These are phyloP conservation scores for Rhea americana DNA, from an alignment of 2,113 vertebrate species.

Conservation along the genomic window DNA sequence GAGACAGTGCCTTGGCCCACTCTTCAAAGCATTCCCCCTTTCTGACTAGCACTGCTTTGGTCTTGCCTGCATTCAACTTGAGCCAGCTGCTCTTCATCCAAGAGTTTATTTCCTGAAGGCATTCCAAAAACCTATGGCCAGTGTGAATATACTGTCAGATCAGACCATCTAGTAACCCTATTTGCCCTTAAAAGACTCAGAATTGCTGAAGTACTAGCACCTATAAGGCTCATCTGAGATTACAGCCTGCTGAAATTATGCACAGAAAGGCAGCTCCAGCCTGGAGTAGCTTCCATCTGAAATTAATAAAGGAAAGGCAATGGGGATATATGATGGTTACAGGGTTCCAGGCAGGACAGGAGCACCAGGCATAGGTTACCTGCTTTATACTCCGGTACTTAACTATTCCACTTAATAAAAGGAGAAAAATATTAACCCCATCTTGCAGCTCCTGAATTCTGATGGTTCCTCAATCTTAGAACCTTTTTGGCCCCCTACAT, in stretches of 20 bases:
- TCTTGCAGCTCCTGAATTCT: not conserved
- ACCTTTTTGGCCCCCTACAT: not conserved
- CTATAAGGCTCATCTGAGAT: slow-evolving; percentile 16
- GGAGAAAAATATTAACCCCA: not conserved
- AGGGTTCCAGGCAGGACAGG: not conserved
- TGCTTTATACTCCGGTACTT: not conserved
- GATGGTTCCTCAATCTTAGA: not conserved
- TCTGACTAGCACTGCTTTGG: slow-evolving; percentile 61
- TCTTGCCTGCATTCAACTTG: slow-evolving; percentile 48
- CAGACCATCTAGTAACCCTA: slow-evolving; percentile 21
- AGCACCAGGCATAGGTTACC: not conserved
- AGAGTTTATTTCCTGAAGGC: slow-evolving; percentile 52
- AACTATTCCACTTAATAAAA: fast-evolving
- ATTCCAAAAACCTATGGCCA: slow-evolving; percentile 51
- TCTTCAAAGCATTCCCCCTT: slow-evolving; percentile 66
- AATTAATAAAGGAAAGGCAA: not conserved
- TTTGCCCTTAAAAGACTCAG: slow-evolving; percentile 32
- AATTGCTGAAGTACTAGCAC: not conserved
- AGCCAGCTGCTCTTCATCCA: slow-evolving; percentile 65
- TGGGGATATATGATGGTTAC: not conserved
- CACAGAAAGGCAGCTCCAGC: not conserved
- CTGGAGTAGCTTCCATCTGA: not conserved
- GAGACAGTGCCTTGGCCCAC: slow-evolving; percentile 60
- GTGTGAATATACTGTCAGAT: slow-evolving; percentile 33
- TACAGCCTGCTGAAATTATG: not conserved